Evolutionary conservation across 2,797 vertebrate species (phyloP).

Genomic region (Megalops cyprinoides): DNA sequence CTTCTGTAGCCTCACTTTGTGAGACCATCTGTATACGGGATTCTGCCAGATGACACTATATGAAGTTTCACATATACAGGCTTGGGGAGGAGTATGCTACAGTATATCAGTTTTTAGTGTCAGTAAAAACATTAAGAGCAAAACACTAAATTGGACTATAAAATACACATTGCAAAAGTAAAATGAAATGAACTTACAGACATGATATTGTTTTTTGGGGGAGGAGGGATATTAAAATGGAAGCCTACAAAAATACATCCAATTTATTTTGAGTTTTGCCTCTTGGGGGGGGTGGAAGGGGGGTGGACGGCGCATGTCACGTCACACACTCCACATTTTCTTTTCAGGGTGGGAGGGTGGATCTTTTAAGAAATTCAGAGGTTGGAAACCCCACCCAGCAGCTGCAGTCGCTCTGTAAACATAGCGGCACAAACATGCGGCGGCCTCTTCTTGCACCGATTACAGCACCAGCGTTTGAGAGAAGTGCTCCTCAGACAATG

Average conservation of each 20-base stretch:
- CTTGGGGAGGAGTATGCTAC: too few species aligned
- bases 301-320: slow-evolving; percentile 2
- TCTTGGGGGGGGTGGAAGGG: not conserved
- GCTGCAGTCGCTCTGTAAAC: too few species aligned
- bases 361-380: too few species aligned
- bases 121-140: too few species aligned
- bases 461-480: slow-evolving; percentile 69
- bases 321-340: slow-evolving; percentile 11
- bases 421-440: slow-evolving; percentile 55
- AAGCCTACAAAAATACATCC: not conserved
- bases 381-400: too few species aligned
- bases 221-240: not conserved
- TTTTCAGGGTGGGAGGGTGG: not conserved
- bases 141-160: not conserved
- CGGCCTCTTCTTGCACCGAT: slow-evolving; percentile 71
- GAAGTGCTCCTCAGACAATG: slow-evolving; percentile 75
- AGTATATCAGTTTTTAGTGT: too few species aligned
- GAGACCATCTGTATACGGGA: too few species aligned
- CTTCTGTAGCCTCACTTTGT: too few species aligned
- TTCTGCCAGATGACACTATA: too few species aligned
- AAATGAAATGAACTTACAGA: slow-evolving; percentile 1
- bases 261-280: too few species aligned
- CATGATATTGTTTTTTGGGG: not conserved
- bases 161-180: slow-evolving; percentile 9
- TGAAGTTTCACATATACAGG: too few species aligned